Percentiles rank a stretch among this genome's conserved stretches.
Conservation (phyloP, 2,113 vertebrate genomes). For the Sciurus niger region DNA sequence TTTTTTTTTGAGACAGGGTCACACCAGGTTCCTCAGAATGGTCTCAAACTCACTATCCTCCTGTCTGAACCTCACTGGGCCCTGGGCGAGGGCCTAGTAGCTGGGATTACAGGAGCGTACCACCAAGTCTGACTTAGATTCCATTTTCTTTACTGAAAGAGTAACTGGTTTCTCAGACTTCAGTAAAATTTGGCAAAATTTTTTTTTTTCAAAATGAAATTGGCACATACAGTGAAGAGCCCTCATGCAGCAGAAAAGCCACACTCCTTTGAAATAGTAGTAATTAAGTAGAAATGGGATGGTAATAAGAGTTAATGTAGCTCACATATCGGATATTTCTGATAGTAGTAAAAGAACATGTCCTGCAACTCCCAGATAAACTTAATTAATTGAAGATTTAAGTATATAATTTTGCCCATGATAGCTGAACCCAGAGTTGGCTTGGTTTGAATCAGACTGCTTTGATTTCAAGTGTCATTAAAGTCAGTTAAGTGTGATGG, state of each 20-base stretch:
- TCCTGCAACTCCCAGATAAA: not conserved
- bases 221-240: not conserved
- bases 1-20: too few relatives aligned
- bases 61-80: too few relatives aligned
- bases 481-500: not conserved
- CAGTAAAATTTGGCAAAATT: not conserved
- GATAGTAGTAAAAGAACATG: not conserved
- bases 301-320: not conserved
- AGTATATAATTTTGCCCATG: not conserved
- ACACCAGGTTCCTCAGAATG: too few relatives aligned
- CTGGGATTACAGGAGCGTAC: too few relatives aligned
- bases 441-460: not conserved
- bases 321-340: not conserved
- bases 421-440: not conserved
- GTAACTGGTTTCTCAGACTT: not conserved
- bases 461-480: not conserved
- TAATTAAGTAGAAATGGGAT: not conserved
- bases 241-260: not conserved
- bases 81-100: too few relatives aligned
- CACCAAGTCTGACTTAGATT: not conserved
- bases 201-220: not conserved
- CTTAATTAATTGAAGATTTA: not conserved
- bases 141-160: not conserved
- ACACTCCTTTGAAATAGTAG: not conserved
- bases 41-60: too few relatives aligned